These are phyloP conservation scores for Thera britannica DNA, from an alignment of 2,888 invertebrate species.

Conservation along the genomic window DNA sequence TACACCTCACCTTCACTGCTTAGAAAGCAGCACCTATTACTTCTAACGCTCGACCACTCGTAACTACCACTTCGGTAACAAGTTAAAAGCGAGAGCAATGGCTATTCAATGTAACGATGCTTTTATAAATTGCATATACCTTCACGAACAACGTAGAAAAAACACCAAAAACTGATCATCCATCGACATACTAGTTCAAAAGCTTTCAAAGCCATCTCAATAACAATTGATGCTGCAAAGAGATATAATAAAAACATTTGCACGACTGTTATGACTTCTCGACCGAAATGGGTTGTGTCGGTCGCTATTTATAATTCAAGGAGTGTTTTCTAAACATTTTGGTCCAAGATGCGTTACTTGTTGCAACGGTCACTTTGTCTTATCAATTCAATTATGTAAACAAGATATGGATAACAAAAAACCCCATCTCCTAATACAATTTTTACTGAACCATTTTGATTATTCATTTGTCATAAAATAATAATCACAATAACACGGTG, in stretches of 20 bases:
- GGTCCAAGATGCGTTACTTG: slow-evolving; percentile 43
- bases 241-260: slow-evolving; percentile 72
- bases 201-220: slow-evolving; percentile 58
- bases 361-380: slow-evolving; percentile 14
- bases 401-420: slow-evolving; percentile 19
- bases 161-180: slow-evolving; percentile 27
- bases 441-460: neutral
- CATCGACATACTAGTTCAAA: slow-evolving; percentile 49
- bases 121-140: slow-evolving; percentile 26
- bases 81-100: slow-evolving; percentile 76
- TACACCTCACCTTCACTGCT: slow-evolving; percentile 81
- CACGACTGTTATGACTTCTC: slow-evolving; percentile 63
- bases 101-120: slow-evolving; percentile 46
- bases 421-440: neutral
- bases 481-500: neutral
- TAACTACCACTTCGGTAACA: slow-evolving; percentile 55
- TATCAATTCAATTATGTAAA: slow-evolving; percentile 12
- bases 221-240: slow-evolving; percentile 57
- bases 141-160: slow-evolving; percentile 25
- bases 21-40: slow-evolving; percentile 81
- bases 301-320: slow-evolving; percentile 48
- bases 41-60: slow-evolving; percentile 61
- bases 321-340: slow-evolving; percentile 62
- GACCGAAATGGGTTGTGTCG: slow-evolving; percentile 60
- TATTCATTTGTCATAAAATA: neutral